These are phyloP conservation scores for Erannis defoliaria DNA, from an alignment of 2,888 invertebrate species.

Conservation along the genomic window DNA sequence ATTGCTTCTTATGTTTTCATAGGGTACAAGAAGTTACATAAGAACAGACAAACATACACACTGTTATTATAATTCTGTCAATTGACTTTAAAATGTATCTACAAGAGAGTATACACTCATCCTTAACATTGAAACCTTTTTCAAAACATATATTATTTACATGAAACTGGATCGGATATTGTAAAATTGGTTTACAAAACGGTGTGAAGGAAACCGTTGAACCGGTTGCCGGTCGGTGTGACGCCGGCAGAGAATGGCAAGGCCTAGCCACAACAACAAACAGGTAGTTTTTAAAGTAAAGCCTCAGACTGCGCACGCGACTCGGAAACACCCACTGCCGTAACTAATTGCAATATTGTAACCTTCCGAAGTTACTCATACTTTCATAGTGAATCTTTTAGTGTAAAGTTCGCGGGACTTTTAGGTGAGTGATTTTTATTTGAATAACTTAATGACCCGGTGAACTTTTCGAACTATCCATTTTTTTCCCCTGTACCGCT, in stretches of 20 bases:
- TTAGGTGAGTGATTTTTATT: slow-evolving; percentile 16
- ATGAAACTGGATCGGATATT: slow-evolving; percentile 29
- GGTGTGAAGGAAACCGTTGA: slow-evolving; percentile 27
- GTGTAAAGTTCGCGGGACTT: neutral
- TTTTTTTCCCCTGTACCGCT: too few species aligned
- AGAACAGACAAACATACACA: too few species aligned
- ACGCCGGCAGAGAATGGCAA: slow-evolving; percentile 46
- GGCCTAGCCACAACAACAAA: slow-evolving; percentile 41
- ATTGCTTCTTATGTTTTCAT: too few species aligned
- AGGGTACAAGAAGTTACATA: too few species aligned
- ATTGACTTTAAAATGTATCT: too few species aligned
- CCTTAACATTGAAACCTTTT: neutral
- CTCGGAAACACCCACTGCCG: slow-evolving; percentile 14
- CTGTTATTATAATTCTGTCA: too few species aligned
- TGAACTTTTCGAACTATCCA: too few species aligned
- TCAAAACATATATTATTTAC: slow-evolving; percentile 1
- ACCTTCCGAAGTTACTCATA: neutral
- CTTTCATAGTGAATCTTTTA: slow-evolving; percentile 15
- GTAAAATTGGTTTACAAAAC: slow-evolving; percentile 27
- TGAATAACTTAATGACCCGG: too few species aligned
- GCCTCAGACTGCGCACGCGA: slow-evolving; percentile 48
- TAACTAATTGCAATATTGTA: neutral
- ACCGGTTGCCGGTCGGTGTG: slow-evolving; percentile 39
- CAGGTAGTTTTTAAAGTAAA: slow-evolving; percentile 43
- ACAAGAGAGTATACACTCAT: neutral